Conservation (phyloP, 2,888 invertebrate genomes). For the Brenthis hecate region DNA sequence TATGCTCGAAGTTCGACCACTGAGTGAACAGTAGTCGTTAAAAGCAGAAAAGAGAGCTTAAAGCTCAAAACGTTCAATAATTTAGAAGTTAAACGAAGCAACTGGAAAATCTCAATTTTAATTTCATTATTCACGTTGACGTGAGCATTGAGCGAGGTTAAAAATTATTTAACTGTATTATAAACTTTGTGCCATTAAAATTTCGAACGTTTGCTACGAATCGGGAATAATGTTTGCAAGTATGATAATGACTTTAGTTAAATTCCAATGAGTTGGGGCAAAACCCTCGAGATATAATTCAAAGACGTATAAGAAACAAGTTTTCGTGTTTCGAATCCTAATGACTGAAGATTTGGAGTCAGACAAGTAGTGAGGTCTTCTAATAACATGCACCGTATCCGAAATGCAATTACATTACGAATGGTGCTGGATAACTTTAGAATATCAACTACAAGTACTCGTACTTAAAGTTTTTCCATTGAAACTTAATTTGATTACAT, state of each 20-base stretch:
- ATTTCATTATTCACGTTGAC: neutral
- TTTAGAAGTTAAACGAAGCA: neutral
- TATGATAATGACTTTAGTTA: slow-evolving; percentile 29
- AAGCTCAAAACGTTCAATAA: neutral
- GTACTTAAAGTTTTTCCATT: too few species aligned
- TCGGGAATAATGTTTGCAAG: slow-evolving; percentile 21
- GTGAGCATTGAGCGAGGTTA: slow-evolving; percentile 7
- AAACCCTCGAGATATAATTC: slow-evolving; percentile 22
- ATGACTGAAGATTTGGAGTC: slow-evolving; percentile 10
- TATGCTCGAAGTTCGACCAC: too few species aligned
- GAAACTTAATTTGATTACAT: too few species aligned
- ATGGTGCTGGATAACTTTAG: neutral
- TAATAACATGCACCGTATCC: neutral
- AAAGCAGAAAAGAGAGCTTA: too few species aligned
- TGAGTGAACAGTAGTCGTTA: too few species aligned
- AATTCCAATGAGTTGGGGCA: slow-evolving; percentile 24
- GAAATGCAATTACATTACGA: slow-evolving; percentile 1
- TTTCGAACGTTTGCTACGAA: slow-evolving; percentile 20
- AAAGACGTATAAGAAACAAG: slow-evolving; percentile 23
- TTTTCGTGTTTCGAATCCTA: slow-evolving; percentile 23
- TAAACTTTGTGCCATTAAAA: slow-evolving; percentile 29
- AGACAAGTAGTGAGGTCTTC: neutral
- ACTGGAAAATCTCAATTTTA: slow-evolving; percentile 3
- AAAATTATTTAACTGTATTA: slow-evolving; percentile 28
- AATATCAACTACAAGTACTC: neutral